A percentile compares a stretch with the other conserved stretches of the same genome.
Conservation (phyloP, 2,113 vertebrate genomes). For the Cyprinus carpio region DNA sequence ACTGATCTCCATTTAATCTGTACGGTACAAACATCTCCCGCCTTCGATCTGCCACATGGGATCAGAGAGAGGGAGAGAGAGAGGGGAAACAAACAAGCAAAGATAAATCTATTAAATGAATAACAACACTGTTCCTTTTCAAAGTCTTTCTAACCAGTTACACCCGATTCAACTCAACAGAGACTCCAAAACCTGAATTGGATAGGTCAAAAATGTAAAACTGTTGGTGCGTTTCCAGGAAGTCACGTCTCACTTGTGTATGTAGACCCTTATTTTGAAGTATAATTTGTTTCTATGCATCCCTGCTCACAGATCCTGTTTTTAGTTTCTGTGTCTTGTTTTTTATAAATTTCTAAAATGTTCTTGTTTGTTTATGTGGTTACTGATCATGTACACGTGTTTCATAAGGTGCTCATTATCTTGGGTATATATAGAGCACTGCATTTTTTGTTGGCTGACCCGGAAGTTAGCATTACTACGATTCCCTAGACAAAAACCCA, state of each 20-base stretch:
- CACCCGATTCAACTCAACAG: neutral
- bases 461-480: no score
- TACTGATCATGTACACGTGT: no score
- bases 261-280: neutral
- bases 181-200: neutral
- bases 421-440: no score
- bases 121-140: no score
- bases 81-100: conserved; percentile 7
- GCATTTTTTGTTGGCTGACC: no score
- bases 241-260: neutral
- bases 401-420: no score
- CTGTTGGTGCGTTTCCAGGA: neutral
- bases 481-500: no score
- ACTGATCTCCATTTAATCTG: conserved; percentile 51
- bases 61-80: conserved; percentile 16
- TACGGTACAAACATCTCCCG: conserved; percentile 20
- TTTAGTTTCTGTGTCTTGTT: neutral
- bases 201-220: neutral
- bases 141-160: neutral
- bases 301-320: neutral
- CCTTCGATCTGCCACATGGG: neutral
- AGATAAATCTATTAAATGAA: conserved; percentile 23
- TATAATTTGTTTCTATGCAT: neutral
- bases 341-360: no score
- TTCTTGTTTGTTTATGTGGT: no score